A percentile compares a stretch with the other conserved stretches of the same genome.
Conservation (phyloP, 2,113 vertebrate genomes). For the Tonatia bakeri region DNA sequence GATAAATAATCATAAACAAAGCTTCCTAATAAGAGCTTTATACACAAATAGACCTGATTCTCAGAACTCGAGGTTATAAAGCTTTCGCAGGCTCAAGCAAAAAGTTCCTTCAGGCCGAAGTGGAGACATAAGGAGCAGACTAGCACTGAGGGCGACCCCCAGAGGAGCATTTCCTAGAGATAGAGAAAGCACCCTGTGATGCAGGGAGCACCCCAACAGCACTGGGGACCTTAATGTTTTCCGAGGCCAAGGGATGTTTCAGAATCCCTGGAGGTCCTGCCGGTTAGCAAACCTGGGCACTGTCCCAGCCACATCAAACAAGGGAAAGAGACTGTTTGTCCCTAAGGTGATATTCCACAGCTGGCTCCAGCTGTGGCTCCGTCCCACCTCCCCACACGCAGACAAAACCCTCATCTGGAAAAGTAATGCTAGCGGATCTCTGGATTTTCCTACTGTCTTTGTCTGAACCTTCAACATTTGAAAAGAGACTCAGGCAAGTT, state of each 20-base stretch:
- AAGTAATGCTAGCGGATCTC: not conserved
- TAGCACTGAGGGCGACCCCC: too few species aligned
- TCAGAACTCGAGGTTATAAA: not conserved
- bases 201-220: not conserved
- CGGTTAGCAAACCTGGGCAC: not conserved
- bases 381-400: not conserved
- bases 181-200: not conserved
- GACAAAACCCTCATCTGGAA: not conserved
- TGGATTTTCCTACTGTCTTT: not conserved
- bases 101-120: not conserved
- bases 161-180: not conserved
- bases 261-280: not conserved
- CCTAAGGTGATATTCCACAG: not conserved
- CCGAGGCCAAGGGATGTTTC: not conserved
- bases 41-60: not conserved
- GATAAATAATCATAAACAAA: not conserved
- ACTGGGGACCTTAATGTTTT: too few species aligned
- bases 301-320: constrained; percentile 51
- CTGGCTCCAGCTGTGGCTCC: not conserved
- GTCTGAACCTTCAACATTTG: not conserved
- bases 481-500: not conserved
- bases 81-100: not conserved
- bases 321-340: not conserved
- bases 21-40: not conserved
- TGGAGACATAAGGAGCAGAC: rapidly evolving